Base-by-base conservation (phyloP, 2,888 invertebrate genomes). In the Idaea aversata region DNA sequence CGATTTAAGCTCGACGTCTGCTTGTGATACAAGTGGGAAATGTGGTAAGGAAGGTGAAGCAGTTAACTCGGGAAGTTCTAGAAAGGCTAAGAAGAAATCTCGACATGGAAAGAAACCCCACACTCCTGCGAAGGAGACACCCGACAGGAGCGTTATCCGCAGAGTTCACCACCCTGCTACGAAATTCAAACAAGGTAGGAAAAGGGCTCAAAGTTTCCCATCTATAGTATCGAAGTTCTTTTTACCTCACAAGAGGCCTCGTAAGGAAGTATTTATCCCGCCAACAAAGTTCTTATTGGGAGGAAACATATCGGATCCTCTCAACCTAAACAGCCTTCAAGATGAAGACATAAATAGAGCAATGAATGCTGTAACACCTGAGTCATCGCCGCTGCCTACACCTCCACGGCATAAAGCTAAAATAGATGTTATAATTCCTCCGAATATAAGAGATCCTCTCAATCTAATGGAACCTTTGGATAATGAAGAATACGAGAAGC, bases 221-320 rank as follows among this genome's bases (percentile, higher is more conserved):
- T 93, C 94, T 34, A 7, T 47, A 5, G 93, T 94, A 75, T 95
- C 95, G 3, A 97, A 97, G 83, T 96, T 96, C 85, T 95, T 95
- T 82, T 93, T 96, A 62, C 95, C 96, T 0, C 95, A 95, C 76
- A 96, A 96, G 78, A 94, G 96, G 66, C 94, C 96, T 63, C 95
- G 96, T 72, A 96, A 96, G 78, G 95, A 96, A 73, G 94, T 94
- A 65, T 95, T 96, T 73, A 97, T 98, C 77, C 96, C 98, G 63
- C 98, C 99, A 0, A 98, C 98, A 0, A 98, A 98, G 87, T 99
- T 99, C 88, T 91, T 98, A 5, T 94, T 99, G 2, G 99, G 99
- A 61, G 99, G 99, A 7, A 99, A 98, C 87, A 98, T 98, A 74
- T 96, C 96, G 74, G 99, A 99, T 93, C 99, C 99, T 0, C 90